These are phyloP conservation scores for Sycobia sp. DNA, from an alignment of 1,140 invertebrate genomes.

Conservation along the genomic window DNA sequence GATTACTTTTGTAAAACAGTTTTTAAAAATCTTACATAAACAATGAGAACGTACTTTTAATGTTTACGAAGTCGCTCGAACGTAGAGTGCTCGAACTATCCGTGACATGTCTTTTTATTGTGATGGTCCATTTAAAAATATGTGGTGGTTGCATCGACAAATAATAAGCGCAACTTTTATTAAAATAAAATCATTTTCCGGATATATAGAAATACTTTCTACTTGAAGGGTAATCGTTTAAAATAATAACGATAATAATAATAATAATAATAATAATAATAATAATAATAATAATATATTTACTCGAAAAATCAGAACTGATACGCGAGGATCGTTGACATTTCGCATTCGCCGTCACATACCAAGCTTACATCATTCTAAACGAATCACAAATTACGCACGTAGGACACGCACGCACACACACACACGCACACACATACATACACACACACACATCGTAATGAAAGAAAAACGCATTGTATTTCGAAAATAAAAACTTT, in stretches of 20 bases:
- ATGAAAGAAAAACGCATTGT: background rate
- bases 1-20: conserved; percentile 34
- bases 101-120: background rate
- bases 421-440: too few relatives aligned
- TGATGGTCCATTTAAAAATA: conserved; percentile 9
- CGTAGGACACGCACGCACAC: too few relatives aligned
- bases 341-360: conserved; percentile 26
- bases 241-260: too few relatives aligned
- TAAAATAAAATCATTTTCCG: conserved; percentile 15
- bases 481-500: conserved; percentile 22
- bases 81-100: conserved; percentile 3
- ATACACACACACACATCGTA: too few relatives aligned
- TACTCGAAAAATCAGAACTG: background rate
- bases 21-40: conserved; percentile 22
- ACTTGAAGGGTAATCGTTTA: conserved; percentile 15
- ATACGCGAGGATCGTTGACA: conserved; percentile 19
- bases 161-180: conserved; percentile 8
- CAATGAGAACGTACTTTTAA: conserved; percentile 25
- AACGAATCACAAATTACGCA: conserved; percentile 34
- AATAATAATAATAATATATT: too few relatives aligned
- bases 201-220: conserved; percentile 8
- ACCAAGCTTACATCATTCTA: conserved; percentile 27
- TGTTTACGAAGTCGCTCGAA: too few relatives aligned
- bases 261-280: too few relatives aligned
- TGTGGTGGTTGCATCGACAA: background rate